Evolutionary conservation across 1,140 invertebrate species (phyloP).

Genomic region (Maconellicoccus hirsutus): DNA sequence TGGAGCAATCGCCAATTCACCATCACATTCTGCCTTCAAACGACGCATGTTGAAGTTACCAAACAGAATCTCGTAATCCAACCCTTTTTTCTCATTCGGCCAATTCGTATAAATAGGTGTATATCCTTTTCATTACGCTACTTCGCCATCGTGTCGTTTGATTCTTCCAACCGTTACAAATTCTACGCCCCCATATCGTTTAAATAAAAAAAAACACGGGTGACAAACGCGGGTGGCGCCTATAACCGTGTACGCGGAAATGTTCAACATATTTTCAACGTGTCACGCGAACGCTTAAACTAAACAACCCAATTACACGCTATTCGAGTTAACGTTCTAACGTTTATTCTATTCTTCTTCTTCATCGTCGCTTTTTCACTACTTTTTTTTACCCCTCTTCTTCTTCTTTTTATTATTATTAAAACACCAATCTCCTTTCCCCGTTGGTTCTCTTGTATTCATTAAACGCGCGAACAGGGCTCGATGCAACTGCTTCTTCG

Average conservation of each 20-base stretch:
- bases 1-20: too few relatives aligned
- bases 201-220: neutral
- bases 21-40: too few relatives aligned
- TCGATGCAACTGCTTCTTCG: too few relatives aligned
- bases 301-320: slow-evolving; percentile 18
- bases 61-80: too few relatives aligned
- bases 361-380: neutral
- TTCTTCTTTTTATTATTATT: neutral
- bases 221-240: slow-evolving; percentile 6
- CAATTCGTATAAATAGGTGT: too few relatives aligned
- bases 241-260: slow-evolving; percentile 1
- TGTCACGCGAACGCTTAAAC: slow-evolving; percentile 17
- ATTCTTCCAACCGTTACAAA: too few relatives aligned
- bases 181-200: neutral
- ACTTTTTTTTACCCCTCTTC: neutral
- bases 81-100: too few relatives aligned
- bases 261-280: slow-evolving; percentile 18
- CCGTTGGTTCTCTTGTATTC: neutral
- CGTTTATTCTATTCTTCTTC: neutral
- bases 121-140: too few relatives aligned
- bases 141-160: too few relatives aligned
- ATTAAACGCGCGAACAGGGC: neutral
- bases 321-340: neutral
- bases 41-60: too few relatives aligned
- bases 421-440: neutral